Percentiles rank a stretch among this genome's conserved stretches.
Conservation (phyloP, 2,113 vertebrate species). For the Gallinago media region DNA sequence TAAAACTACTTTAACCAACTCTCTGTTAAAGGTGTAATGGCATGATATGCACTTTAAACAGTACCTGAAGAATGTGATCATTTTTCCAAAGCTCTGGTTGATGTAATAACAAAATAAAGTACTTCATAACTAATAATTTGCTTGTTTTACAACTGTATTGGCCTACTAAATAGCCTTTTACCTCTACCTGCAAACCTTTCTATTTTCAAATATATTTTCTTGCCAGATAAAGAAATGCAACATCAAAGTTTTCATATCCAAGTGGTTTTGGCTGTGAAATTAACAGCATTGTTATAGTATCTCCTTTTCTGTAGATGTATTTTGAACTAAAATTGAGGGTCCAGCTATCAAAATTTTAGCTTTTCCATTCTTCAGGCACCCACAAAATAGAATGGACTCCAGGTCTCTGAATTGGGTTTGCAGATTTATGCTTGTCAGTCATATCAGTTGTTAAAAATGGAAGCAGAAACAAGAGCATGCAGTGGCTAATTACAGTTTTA, state of each 20-base stretch:
- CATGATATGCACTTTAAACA: not conserved
- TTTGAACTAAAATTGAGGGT: not conserved
- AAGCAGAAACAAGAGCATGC: not conserved
- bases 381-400: not conserved
- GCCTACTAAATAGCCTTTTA: not conserved
- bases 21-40: not conserved
- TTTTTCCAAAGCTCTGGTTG: not conserved
- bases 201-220: not conserved
- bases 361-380: not conserved
- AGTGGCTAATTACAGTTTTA: not conserved
- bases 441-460: not conserved
- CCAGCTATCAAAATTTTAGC: not conserved
- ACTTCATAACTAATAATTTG: not conserved
- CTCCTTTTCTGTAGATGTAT: not conserved
- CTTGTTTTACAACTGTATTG: not conserved
- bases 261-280: not conserved
- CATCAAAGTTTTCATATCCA: not conserved
- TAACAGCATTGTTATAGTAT: not conserved
- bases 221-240: not conserved
- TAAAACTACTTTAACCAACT: conserved; percentile 31
- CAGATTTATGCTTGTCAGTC: not conserved
- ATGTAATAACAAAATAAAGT: not conserved
- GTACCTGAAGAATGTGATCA: not conserved
- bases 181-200: not conserved
- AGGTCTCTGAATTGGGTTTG: not conserved